Evolutionary conservation across 2,888 invertebrate species (phyloP), one percentile per base, ranked within the genome.

Genomic region (Tipula lateralis): DNA sequence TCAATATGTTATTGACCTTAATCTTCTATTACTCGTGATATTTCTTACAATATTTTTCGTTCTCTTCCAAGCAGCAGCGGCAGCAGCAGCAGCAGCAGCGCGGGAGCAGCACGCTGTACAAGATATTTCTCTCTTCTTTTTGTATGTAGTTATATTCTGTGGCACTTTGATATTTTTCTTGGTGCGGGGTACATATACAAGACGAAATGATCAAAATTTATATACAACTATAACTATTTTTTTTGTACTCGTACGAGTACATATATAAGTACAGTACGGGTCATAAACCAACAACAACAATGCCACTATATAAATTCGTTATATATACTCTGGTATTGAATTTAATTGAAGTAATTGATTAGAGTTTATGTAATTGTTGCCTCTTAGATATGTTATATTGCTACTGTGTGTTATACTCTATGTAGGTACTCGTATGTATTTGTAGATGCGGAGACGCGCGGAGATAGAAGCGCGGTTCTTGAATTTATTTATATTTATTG

Each of bases 1-100:
- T 82, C 82, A 82, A 82, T 82, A 82, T 82, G 82, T 82, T 82
- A 82, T 82, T 82, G 82, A 82, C 82, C 82, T 82, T 82, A 82
- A 82, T 82, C 82, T 82, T 82, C 82, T 82, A 82, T 82, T 82
- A 82, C 82, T 82, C 24, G 66, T 66, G 66, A 66, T 66, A 66
- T 66, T 66, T 66, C 66, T 66, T 66, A 66, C 24, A 66, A 66
- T 66, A 66, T 66, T 44, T 16, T 1, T 50, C 24, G 66, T 66
- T 66, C 66, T 66, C 66, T 66, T 66, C 66, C 24, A 66, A 66
- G 66, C 24, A 66, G 66, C 66, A 66, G 3, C 19, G 24, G 66
- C 66, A 66, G 66, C 66, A 66, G 66, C 66, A 66, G 19, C 66
- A 66, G 44, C 39, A 32, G 39, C 39, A 16, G 50, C 9, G 19